phyloP scores from a whole-genome alignment of 2,113 vertebrate genomes.

The Cnemophilus loriae region DNA sequence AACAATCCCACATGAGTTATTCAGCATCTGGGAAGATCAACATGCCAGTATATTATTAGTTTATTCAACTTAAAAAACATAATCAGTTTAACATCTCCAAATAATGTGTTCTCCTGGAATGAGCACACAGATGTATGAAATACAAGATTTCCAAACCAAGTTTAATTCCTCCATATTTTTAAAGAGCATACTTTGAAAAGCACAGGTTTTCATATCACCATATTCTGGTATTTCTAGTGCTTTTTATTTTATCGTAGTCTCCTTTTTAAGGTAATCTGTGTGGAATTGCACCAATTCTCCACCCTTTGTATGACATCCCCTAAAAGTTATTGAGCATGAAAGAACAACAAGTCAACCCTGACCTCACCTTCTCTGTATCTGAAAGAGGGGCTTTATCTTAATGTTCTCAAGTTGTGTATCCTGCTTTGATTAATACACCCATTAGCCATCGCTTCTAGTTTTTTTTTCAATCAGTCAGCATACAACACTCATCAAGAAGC shows the following conservation, averaged over 20 bases:
- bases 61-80: background rate
- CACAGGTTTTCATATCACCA: background rate
- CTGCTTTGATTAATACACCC: constrained; percentile 1
- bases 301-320: background rate
- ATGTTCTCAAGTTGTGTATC: background rate
- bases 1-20: background rate
- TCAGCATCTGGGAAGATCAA: background rate
- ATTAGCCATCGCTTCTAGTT: background rate
- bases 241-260: background rate
- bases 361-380: background rate
- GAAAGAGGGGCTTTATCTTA: background rate
- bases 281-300: background rate
- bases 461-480: background rate
- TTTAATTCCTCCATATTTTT: background rate
- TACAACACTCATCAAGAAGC: background rate
- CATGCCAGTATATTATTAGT: background rate
- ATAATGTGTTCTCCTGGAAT: background rate
- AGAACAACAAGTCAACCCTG: background rate
- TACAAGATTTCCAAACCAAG: background rate
- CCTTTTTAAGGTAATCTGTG: background rate
- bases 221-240: background rate
- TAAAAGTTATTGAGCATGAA: background rate
- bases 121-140: background rate
- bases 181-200: background rate
- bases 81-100: background rate